Percentiles rank a stretch among this genome's conserved stretches.
Evolutionary conservation across 2,888 invertebrate species (phyloP).

Genomic region (Suillia variegata): DNA sequence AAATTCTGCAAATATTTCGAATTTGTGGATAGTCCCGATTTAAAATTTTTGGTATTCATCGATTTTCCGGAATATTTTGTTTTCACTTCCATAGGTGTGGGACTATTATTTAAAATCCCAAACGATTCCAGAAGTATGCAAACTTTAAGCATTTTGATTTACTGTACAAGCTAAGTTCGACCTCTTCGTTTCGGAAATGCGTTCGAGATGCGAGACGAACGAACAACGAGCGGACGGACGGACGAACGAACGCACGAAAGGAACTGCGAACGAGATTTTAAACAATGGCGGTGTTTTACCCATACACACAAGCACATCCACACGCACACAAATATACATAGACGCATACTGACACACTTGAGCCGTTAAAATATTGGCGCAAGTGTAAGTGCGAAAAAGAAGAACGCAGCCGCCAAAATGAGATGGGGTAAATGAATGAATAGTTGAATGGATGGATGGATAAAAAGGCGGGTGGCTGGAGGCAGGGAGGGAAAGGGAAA

Average conservation of each 20-base stretch:
- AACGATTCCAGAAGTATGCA: no score
- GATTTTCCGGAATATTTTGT: no score
- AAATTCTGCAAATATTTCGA: no score
- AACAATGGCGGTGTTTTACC: conserved; percentile 56
- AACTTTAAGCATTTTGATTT: no score
- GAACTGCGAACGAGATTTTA: conserved; percentile 55
- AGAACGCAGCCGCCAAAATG: conserved; percentile 1
- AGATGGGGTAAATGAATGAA: conserved; percentile 3
- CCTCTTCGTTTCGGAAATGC: conserved; percentile 33
- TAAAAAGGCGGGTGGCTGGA: conserved; percentile 8
- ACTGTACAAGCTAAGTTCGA: conserved; percentile 5
- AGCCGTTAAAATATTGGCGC: neutral
- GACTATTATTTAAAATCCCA: no score
- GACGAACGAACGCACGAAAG: conserved; percentile 22
- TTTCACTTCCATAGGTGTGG: no score
- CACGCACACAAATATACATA: neutral
- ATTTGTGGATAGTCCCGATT: no score
- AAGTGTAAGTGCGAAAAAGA: conserved; percentile 18
- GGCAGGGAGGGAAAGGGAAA: conserved; percentile 2
- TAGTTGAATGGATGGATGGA: conserved; percentile 8
- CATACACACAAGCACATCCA: conserved; percentile 7
- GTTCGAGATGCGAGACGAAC: no score
- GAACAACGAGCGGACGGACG: conserved; percentile 19
- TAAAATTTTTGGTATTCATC: no score
- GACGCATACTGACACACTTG: conserved; percentile 4